Evolutionary conservation across 2,797 vertebrate genomes (phyloP).

Genomic region (Acanthis flammea): DNA sequence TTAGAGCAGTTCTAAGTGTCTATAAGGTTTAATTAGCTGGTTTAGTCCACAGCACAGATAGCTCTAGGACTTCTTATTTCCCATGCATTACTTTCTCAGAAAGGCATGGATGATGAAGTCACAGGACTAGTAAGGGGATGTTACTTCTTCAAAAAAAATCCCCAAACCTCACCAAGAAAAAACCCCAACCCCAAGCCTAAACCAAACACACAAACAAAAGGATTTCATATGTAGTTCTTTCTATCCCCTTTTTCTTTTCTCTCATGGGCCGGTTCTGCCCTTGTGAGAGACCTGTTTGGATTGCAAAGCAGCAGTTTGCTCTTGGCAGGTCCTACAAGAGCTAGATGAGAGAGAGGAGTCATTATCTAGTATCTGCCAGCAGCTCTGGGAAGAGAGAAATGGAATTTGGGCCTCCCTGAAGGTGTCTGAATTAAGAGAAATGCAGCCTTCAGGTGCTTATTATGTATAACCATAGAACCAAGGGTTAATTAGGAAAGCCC

Average conservation of each 20-base stretch:
- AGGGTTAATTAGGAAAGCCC: constrained; percentile 44
- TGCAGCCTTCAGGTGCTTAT: constrained; percentile 1
- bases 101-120: neutral
- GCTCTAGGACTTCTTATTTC: neutral
- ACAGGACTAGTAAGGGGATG: neutral
- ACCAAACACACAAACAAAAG: neutral
- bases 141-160: neutral
- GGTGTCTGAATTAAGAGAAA: constrained; percentile 9
- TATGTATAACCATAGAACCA: neutral
- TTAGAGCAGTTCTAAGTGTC: neutral
- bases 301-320: neutral
- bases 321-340: neutral
- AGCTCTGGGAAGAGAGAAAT: neutral
- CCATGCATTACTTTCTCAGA: neutral
- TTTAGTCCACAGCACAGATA: neutral
- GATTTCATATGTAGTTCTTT: neutral
- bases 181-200: neutral
- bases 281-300: neutral
- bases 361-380: neutral
- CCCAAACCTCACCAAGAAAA: rapidly evolving
- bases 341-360: neutral
- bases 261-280: neutral
- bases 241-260: neutral
- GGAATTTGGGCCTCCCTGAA: constrained; percentile 10
- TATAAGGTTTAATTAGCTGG: neutral